Conservation (phyloP, 2,113 vertebrate genomes). For the Ammodytes dubius region DNA sequence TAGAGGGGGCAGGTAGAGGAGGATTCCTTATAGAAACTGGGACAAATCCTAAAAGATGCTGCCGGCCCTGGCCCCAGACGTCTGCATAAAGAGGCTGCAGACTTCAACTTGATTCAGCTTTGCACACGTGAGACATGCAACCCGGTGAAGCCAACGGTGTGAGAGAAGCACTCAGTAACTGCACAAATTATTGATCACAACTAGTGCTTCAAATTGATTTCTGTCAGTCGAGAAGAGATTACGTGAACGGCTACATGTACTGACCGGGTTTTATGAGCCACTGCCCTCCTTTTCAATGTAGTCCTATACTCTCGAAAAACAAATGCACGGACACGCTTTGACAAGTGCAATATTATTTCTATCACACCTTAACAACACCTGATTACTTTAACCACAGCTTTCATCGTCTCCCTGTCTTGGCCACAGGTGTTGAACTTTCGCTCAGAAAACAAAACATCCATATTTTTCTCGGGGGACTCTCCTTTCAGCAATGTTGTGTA, state of each 20-base stretch:
- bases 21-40: conserved; percentile 61
- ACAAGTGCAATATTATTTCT: neutral
- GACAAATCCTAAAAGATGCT: conserved; percentile 49
- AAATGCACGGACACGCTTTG: neutral
- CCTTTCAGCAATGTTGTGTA: neutral
- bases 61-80: conserved; percentile 33
- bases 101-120: conserved; percentile 49
- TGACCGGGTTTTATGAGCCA: neutral
- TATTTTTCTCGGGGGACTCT: no score
- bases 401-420: neutral
- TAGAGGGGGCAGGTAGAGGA: conserved; percentile 43
- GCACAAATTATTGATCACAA: neutral
- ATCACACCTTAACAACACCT: neutral
- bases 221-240: neutral
- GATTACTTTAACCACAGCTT: neutral
- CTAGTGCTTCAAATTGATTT: neutral
- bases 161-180: neutral
- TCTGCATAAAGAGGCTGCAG: conserved; percentile 36
- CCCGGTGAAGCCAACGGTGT: neutral
- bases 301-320: neutral
- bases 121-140: neutral
- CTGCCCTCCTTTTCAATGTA: neutral
- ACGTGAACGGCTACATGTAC: neutral
- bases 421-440: neutral
- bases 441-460: neutral